Base-by-base conservation (phyloP, 2,888 invertebrate genomes). In the Phorcus lineatus region DNA sequence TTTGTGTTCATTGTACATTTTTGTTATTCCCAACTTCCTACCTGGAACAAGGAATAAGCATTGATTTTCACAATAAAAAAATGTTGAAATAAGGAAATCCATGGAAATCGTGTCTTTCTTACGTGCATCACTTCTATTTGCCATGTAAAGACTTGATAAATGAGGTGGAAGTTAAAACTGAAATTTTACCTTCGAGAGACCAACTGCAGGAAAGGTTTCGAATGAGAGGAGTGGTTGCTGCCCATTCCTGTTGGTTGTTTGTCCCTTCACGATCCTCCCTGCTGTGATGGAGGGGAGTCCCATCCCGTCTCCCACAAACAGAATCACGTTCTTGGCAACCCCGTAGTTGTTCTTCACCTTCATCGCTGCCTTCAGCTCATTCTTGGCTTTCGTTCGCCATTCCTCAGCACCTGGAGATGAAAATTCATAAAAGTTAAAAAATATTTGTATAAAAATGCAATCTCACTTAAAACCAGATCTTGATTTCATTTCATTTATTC, bases 241-340 rank as follows among this genome's bases (percentile, higher is more conserved):
- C 0, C 96, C 96, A 0, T 92, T 88, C 3, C 90, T 88, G 0
- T 92, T 91, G 0, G 92, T 91, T 28, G 90, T 84, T 90, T 96
- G 96, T 0, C 96, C 97, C 13, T 96, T 93, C 87, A 96, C 95
- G 0, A 95, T 95, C 85, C 97, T 94, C 0, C 96, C 95, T 0
- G 89, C 96, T 0, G 96, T 95, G 19, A 96, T 93, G 0, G 97
- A 97, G 0, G 96, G 94, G 75, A 97, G 94, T 40, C 97, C 96
- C 97, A 97, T 96, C 0, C 97, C 97, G 90, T 97, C 97, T 0
- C 97, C 97, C 22, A 97, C 94, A 90, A 97, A 97, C 81, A 97
- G 91, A 79, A 97, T 96, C 0, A 96, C 94, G 92, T 97, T 97
- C 92, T 95, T 96, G 0, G 97, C 97, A n/a, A 78, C 79, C 22